Percentiles rank a stretch among this genome's conserved stretches.
These are phyloP conservation scores for Rotaria magnacalcarata DNA, from an alignment of 2,888 invertebrate species.

Conservation along the genomic window DNA sequence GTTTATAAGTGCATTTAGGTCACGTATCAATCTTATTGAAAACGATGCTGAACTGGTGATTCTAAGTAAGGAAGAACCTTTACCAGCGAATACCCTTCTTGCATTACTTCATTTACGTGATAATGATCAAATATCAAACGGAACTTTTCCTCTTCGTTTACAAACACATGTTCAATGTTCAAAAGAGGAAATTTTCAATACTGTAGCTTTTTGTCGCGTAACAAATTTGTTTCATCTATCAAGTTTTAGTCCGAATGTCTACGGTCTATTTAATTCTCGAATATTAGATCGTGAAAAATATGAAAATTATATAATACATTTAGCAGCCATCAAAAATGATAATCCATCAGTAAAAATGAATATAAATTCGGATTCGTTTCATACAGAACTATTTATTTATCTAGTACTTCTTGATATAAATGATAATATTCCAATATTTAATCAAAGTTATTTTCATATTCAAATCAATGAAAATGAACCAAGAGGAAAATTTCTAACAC, in stretches of 20 bases:
- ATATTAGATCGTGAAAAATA: constrained; percentile 24
- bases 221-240: constrained; percentile 21
- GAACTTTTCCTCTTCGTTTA: not conserved
- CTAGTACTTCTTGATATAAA: constrained; percentile 15
- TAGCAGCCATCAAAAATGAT: not conserved
- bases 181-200: not conserved
- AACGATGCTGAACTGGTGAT: not conserved
- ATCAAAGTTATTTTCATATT: not conserved
- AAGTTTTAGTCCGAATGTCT: constrained; percentile 6
- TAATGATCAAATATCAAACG: not conserved
- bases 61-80: constrained; percentile 11
- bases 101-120: not conserved
- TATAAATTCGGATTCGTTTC: not conserved
- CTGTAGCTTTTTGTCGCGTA: not conserved
- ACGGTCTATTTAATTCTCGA: not conserved
- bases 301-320: constrained; percentile 11
- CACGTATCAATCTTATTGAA: not conserved
- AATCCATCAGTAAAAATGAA: not conserved
- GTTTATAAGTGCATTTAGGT: not conserved
- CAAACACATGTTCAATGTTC: not conserved
- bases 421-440: not conserved
- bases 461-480: constrained; percentile 10
- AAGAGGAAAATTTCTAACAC: not conserved
- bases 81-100: not conserved
- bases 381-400: not conserved